Evolutionary conservation across 1,140 invertebrate genomes (phyloP), one percentile per base, ranked within the genome.

Genomic region (Leptinotarsa defecta): DNA sequence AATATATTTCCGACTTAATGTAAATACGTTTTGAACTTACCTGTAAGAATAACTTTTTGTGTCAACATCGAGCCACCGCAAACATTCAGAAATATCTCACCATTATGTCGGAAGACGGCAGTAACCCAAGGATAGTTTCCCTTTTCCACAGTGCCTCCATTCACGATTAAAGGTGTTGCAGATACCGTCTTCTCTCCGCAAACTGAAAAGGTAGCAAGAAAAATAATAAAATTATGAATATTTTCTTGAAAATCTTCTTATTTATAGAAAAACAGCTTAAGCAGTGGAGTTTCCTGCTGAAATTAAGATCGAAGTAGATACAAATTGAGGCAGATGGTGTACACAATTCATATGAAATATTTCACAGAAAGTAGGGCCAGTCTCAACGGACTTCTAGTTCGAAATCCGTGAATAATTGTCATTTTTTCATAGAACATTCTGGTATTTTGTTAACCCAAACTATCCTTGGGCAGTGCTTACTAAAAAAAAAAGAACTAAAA

Each of bases 51-150:
- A 49, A 82, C 62, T 72, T 70, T 78, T 74, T 77, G 71, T 5
- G 74, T 76, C 20, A 82, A 76, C 24, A 82, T 62, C 5, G 81
- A 74, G 48, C 80, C 81, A 11, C 80, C 80, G 73, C 81, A 82
- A 4, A 77, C 74, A 71, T 80, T 76, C 5, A 24, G 65, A 24
- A 48, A 79, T 17, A 13, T 15, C 74, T 24, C 64, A 19, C 71
- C 34, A 11, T 65, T 78, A 69, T 84, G 86, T n/a, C 52, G 74
- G 81, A 89, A 91, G 63, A 91, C 84, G 1, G 87, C 89, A 13
- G 87, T 85, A 62, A 90, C 88, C 89, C 90, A 91, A 0, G 89
- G 89, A 63, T 90, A 86, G 73, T 87, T 81, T 0, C 86, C 87
- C 0, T 82, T 71, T 68, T 86, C 82, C 0, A 86, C 87, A 1